phyloP scores from a whole-genome alignment of 1,140 invertebrate genomes.

The Rhopalosiphum padi region DNA sequence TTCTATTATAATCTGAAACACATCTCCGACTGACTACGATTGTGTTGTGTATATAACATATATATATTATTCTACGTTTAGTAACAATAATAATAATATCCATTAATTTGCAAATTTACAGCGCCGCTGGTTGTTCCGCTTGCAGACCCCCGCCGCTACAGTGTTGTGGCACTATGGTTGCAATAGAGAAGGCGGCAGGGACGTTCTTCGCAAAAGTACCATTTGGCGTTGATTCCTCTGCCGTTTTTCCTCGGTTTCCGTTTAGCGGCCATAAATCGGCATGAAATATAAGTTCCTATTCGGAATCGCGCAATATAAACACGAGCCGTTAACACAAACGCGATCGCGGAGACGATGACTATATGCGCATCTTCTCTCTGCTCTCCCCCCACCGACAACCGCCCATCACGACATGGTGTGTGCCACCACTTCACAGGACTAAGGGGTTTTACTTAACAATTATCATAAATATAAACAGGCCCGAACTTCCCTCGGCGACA shows the following conservation, averaged over 20 bases:
- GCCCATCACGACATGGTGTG: background rate
- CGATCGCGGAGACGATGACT: slow-evolving; percentile 44
- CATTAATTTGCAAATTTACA: slow-evolving; percentile 47
- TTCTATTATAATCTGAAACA: background rate
- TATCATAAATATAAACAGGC: slow-evolving; percentile 58
- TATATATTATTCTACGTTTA: background rate
- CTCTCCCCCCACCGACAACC: too few species aligned
- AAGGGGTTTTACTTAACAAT: slow-evolving; percentile 57
- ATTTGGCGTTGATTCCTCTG: slow-evolving; percentile 56
- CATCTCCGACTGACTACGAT: background rate
- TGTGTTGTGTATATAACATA: background rate
- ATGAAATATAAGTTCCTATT: slow-evolving; percentile 56
- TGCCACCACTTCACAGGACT: background rate
- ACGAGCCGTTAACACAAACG: slow-evolving; percentile 49
- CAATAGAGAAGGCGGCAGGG: too few species aligned
- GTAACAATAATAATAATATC: slow-evolving; percentile 47
- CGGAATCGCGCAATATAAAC: slow-evolving; percentile 57
- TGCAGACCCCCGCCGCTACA: background rate
- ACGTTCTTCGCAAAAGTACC: slow-evolving; percentile 42
- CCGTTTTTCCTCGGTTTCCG: slow-evolving; percentile 56
- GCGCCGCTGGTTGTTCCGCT: background rate
- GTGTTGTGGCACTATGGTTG: background rate
- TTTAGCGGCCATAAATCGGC: slow-evolving; percentile 54
- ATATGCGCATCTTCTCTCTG: background rate
- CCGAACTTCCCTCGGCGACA: slow-evolving; percentile 50